phyloP scores from a whole-genome alignment of 2,888 invertebrate species.

The Mantis religiosa region DNA sequence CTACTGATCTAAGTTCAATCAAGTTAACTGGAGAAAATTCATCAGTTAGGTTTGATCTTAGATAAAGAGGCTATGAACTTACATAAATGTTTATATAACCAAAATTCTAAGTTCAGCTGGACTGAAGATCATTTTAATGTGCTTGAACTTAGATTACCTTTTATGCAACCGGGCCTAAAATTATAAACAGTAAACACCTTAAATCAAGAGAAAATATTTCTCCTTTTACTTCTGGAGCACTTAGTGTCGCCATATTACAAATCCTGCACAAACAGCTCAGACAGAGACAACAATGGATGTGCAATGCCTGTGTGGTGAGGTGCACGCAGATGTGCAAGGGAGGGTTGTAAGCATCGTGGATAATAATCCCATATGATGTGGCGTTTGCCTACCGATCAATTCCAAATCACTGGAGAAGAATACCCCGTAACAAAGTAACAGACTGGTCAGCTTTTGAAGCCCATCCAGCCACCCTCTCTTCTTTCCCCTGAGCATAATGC shows the following conservation, averaged over 20 bases:
- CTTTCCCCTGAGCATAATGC: background rate
- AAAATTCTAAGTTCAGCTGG: too few relatives aligned
- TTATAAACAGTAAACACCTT: background rate
- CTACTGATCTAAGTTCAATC: too few relatives aligned
- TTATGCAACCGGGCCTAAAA: too few relatives aligned
- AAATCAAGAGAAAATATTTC: background rate
- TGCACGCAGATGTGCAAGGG: background rate
- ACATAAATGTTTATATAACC: too few relatives aligned
- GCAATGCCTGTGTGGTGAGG: background rate
- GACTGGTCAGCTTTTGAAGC: background rate
- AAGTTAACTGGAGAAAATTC: too few relatives aligned
- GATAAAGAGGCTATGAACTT: too few relatives aligned
- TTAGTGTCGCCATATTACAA: background rate
- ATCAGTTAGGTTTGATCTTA: too few relatives aligned
- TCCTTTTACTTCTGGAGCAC: background rate
- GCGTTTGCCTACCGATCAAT: constrained; percentile 10
- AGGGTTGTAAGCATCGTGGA: background rate
- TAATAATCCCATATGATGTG: constrained; percentile 5
- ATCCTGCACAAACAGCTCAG: background rate
- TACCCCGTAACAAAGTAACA: background rate
- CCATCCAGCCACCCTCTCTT: background rate
- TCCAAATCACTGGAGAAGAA: constrained; percentile 7
- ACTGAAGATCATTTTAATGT: too few relatives aligned
- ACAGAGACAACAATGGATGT: background rate
- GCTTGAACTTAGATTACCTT: too few relatives aligned